phyloP scores from a whole-genome alignment of 2,797 vertebrate genomes.

The Cuniculus paca region DNA sequence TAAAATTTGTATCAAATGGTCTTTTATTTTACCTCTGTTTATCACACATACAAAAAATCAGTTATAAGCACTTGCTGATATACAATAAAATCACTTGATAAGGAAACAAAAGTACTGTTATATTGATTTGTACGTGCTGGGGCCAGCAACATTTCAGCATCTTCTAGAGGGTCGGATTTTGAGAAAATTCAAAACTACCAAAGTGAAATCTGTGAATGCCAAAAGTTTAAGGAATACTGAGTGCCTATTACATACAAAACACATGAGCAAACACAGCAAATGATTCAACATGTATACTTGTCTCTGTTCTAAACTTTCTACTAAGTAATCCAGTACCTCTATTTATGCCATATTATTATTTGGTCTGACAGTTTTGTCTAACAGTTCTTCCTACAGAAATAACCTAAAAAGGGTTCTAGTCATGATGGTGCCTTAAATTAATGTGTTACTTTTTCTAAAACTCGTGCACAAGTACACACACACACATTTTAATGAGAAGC shows the following conservation, averaged over 20 bases:
- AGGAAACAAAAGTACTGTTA: not conserved
- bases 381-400: constrained; percentile 46
- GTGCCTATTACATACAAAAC: not conserved
- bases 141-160: not conserved
- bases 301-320: constrained; percentile 39
- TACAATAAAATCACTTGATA: constrained; percentile 8
- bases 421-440: constrained; percentile 16
- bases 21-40: constrained; percentile 35
- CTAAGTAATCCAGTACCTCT: constrained; percentile 36
- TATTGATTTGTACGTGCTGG: not conserved
- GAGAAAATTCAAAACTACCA: constrained; percentile 59
- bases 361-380: constrained; percentile 27
- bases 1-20: not conserved
- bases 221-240: constrained; percentile 3
- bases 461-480: not conserved
- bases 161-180: not conserved
- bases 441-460: not conserved
- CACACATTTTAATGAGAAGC: not conserved
- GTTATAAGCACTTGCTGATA: not conserved
- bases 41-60: not conserved
- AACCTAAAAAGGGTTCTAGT: not conserved
- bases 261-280: not conserved
- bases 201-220: constrained; percentile 30
- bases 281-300: constrained; percentile 32
- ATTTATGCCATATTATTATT: not conserved